phyloP scores from a whole-genome alignment of 2,113 vertebrate species.

The Brachypodius melanocephalos region DNA sequence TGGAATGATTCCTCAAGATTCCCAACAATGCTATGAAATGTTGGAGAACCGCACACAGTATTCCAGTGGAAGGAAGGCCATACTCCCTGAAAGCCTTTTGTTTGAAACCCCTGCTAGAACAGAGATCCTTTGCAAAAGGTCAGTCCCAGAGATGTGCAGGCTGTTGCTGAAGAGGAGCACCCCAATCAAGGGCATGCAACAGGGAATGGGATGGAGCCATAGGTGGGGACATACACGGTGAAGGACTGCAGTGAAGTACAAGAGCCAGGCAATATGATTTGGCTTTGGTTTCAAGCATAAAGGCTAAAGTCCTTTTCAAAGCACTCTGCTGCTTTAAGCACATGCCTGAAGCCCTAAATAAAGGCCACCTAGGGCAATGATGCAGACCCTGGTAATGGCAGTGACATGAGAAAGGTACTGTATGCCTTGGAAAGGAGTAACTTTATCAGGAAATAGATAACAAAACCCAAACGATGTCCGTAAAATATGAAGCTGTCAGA shows the following conservation, averaged over 20 bases:
- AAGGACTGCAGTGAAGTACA: not conserved
- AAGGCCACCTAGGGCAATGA: not conserved
- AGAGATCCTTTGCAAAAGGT: not conserved
- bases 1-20: not conserved
- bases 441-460: not conserved
- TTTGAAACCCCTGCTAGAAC: not conserved
- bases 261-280: not conserved
- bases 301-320: not conserved
- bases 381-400: not conserved
- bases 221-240: accelerated
- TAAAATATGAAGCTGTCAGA: not conserved
- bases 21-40: not conserved
- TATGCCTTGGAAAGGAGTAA: not conserved
- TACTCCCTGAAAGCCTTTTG: not conserved
- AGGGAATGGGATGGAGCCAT: accelerated
- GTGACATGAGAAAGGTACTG: not conserved
- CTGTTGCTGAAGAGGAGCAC: not conserved
- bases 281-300: not conserved
- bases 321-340: not conserved
- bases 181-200: not conserved
- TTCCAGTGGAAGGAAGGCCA: not conserved
- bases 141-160: not conserved
- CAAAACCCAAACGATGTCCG: not conserved
- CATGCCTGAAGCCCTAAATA: not conserved
- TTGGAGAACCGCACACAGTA: not conserved